Base-by-base conservation (phyloP, 2,797 vertebrate genomes). In the Antennarius maculatus region DNA sequence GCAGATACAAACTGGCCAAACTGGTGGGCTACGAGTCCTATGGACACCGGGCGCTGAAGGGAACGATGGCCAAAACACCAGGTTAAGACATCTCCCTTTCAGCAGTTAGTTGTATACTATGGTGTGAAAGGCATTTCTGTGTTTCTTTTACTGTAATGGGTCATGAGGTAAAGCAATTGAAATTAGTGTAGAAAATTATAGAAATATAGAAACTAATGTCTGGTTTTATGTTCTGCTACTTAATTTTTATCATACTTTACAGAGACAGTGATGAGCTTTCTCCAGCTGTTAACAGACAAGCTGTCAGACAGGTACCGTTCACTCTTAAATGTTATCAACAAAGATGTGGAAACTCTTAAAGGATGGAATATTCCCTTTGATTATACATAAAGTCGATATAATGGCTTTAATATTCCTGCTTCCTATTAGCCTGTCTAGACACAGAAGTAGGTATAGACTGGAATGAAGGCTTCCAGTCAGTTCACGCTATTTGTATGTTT, bases 41-140 rank as follows among this genome's bases (percentile, higher is more conserved):
- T 60, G 95, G 94, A 49, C 96, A 99, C 86, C 91, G 98, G 76
- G 96, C 97, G 28, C 93, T 99, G 41, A 96, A 95, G 72, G 97
- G 98, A 66, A 99, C 97, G 0, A 98, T 99, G 93, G 96, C 96
- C 47, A 93, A 94, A 91, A 96, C 80, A 51, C 98, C 98, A 94
- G 97, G 98, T 99, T 41, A 29, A 37, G 41, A 27, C 3, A 5
- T 49, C 18, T 41, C 43, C 43, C 31, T 45, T 27, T 28, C 31
- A 17, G 66, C 37, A 57, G 23, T 23, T 23, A 23, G 23, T 23
- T 23, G 23, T 23, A 23, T 23, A 23, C 23, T 23, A 23, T 2
- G 2, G 23, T 1, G 23, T 23, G 23, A 23, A 23, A 23, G 23
- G 23, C 23, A 23, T 23, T 23, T 23, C 23, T 23, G 23, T 23